A percentile compares a stretch with the other conserved stretches of the same genome.
Conservation (phyloP, 2,888 invertebrate species). For the Cantharis flavilabris region DNA sequence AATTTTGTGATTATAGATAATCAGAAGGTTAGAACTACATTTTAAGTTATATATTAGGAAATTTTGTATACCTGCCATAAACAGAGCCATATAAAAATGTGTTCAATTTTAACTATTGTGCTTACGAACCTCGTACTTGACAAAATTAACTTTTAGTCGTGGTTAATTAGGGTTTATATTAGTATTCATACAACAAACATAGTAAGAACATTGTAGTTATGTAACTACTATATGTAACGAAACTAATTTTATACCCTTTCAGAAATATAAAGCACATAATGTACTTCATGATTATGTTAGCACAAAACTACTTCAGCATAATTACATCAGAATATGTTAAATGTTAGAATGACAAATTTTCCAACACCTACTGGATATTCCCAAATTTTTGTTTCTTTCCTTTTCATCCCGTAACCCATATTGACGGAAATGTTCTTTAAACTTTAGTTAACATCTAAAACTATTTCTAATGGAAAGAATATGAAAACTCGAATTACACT, state of each 20-base stretch:
- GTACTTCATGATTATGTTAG: neutral
- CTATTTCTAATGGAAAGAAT: neutral
- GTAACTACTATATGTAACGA: neutral
- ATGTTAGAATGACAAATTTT: neutral
- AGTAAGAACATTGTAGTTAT: neutral
- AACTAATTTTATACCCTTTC: neutral
- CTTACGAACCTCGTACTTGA: neutral
- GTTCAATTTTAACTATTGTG: neutral
- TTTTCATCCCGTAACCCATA: constrained; percentile 16
- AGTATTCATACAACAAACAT: neutral
- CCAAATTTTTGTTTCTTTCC: constrained; percentile 22
- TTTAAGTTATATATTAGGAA: neutral
- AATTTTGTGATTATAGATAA: neutral
- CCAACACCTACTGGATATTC: constrained; percentile 16
- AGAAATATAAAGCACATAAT: neutral
- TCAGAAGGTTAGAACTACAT: neutral
- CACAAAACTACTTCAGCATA: neutral
- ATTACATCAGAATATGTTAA: neutral
- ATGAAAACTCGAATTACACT: neutral
- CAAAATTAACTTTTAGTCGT: constrained; percentile 1
- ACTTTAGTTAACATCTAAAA: neutral
- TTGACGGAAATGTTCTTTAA: neutral
- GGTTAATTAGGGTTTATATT: neutral
- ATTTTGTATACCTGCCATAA: neutral
- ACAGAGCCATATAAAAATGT: neutral